Base-by-base conservation (phyloP, 2,888 invertebrate genomes). In the Chironomus riparius region DNA sequence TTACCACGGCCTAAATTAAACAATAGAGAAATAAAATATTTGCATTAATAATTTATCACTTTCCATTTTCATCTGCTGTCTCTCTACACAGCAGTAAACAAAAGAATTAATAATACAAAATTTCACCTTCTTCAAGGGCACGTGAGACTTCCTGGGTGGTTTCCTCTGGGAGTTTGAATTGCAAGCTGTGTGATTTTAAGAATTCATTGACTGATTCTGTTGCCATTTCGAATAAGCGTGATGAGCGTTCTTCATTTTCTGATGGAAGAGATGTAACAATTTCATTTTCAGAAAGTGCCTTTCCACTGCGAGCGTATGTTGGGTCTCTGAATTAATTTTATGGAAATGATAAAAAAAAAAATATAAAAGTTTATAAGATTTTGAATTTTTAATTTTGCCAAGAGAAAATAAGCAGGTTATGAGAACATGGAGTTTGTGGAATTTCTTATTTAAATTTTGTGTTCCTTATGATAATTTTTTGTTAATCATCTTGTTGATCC, bases 51-150 rank as follows among this genome's bases (percentile, higher is more conserved):
- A 68, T 38, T 68, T 22, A 68, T 68, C 68, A 68, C 38, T 38
- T 38, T 68, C 68, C 38, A 38, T 68, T 15, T 21, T 65, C 24
- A 1, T 65, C 24, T 65, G 18, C 18, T 22, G 56, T 56, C 56
- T 38, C 10, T 38, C 10, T 10, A 10, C 38, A 38, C 38, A 38
- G 38, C 38, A 28, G 22, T 6, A 28, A 38, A 38, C 38, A 38
- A 38, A 38, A 38, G 38, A 38, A 38, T 38, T 38, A 38, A 38
- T 38, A 38, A 70, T n/a, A 4, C 3, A n/a, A 47, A 73, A 22
- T 78, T 79, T 82, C 83, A 91, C 92, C 92, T 90, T 93, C 93
- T 84, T 89, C 90, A 79, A 93, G 86, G 48, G 92, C 89, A 78
- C 92, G 87, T 0, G 91, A 89, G 22, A 92, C 86, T 78, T 87